Evolutionary conservation across 2,888 invertebrate genomes (phyloP), one percentile per base, ranked within the genome.

Genomic region (Octonoba sinensis): DNA sequence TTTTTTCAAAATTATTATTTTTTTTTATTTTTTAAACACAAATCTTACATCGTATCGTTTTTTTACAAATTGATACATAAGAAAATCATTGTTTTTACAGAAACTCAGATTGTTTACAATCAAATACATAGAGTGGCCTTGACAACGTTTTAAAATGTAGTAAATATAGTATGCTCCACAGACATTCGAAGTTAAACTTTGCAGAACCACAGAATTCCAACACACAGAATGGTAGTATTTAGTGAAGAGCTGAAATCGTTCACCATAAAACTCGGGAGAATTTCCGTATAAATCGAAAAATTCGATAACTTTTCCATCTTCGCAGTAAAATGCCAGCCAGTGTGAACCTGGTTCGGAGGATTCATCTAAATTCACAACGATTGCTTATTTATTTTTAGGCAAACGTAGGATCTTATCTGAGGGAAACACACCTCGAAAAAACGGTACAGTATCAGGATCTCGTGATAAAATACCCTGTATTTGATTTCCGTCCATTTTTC

Each of bases 241-340:
- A 15, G n/a, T 16, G 16, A 64, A 51, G 12, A 27, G 13, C 3
- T 12, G 13, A 51, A 64, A 13, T 18, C n/a, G 4, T 11, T 49
- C 16, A 11, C 54, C 64, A 56, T 69, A 64, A 51, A 64, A 73
- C 15, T 67, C 24, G 6, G 76, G 76, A 22, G 82, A 62, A 18
- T 75, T 54, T 20, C 82, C 77, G 62, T 69, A 82, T 11, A 60
- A 66, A 59, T 82, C 76, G 47, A 82, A 76, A 20, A 75, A 71
- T 47, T 66, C 60, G 18, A 59, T 24, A 18, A 44, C 56, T 11
- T 69, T 75, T 15, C 47, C n/a, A n/a, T 49, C 62, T 46, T 12
- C 13, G 49, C 13, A 51, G 59, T n/a, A 83, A 15, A 79, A 51
- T 1, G 74, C 73, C 8, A 79, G n/a, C 83, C 83, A 83, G 51